Percentiles rank a stretch among this genome's conserved stretches.
These are phyloP conservation scores for Cerceris ruficornis DNA, from an alignment of 2,888 invertebrate species.

Conservation along the genomic window DNA sequence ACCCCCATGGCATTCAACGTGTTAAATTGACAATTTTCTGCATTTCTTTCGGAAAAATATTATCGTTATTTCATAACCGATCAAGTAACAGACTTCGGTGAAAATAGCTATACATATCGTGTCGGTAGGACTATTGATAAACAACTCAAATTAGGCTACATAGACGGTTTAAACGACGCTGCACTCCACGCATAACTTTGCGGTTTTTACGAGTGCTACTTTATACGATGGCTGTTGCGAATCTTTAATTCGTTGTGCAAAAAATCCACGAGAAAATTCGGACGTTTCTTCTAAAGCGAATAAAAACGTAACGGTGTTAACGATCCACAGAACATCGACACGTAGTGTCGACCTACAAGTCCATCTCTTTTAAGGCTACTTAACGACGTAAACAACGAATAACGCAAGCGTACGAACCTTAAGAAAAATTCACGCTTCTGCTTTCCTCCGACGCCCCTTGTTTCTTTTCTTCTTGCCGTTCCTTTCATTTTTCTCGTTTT, in stretches of 20 bases:
- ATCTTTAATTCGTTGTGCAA: too few relatives aligned
- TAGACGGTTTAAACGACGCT: too few relatives aligned
- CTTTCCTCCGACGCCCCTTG: conserved; percentile 6
- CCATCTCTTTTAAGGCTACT: background rate
- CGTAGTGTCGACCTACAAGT: background rate
- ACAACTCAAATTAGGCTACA: too few relatives aligned
- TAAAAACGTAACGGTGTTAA: conserved; percentile 7
- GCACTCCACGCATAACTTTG: background rate
- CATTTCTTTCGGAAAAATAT: too few relatives aligned
- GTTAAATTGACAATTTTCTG: too few relatives aligned
- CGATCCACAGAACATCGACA: background rate
- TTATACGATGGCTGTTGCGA: too few relatives aligned
- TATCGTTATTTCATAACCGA: too few relatives aligned
- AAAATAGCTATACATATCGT: too few relatives aligned
- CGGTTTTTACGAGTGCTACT: too few relatives aligned
- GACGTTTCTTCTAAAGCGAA: background rate
- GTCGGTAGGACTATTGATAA: too few relatives aligned
- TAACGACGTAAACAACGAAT: conserved; percentile 1
- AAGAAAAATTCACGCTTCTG: background rate
- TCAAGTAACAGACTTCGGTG: too few relatives aligned
- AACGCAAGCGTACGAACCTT: conserved; percentile 7
- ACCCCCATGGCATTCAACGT: too few relatives aligned
- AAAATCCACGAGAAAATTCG: background rate
- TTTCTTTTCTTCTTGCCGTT: conserved; percentile 10
- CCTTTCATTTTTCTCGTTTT: conserved; percentile 19